A percentile compares a stretch with the other conserved stretches of the same genome.
phyloP scores from a whole-genome alignment of 64 coral and sea anemone species.

The Platygyra sinensis region DNA sequence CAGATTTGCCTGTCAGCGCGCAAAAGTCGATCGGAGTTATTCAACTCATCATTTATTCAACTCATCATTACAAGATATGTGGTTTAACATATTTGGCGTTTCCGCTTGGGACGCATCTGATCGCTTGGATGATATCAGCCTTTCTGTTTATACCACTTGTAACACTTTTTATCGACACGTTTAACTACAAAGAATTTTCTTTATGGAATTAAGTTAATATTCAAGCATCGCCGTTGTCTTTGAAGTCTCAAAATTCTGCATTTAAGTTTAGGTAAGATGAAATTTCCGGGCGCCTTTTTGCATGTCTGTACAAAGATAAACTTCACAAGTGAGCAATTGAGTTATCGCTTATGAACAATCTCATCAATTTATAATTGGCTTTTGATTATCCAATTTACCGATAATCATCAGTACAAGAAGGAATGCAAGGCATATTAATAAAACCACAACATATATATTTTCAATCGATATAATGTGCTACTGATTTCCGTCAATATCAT shows the following conservation, averaged over 20 bases:
- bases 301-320: neutral
- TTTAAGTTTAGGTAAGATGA: neutral
- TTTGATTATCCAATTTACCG: neutral
- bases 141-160: constrained; percentile 15
- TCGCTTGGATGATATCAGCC: neutral
- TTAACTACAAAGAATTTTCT: neutral
- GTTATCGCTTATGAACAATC: neutral
- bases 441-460: no score
- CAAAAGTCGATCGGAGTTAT: neutral
- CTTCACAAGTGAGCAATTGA: neutral
- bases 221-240: neutral
- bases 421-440: neutral
- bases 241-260: neutral
- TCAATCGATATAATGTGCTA: no score
- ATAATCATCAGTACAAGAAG: neutral
- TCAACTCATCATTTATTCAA: no score
- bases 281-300: neutral
- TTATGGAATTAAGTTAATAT: constrained; percentile 34
- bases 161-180: neutral
- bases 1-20: neutral
- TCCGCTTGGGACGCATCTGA: neutral
- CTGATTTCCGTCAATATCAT: no score
- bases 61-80: neutral
- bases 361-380: constrained; percentile 5
- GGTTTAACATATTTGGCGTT: constrained; percentile 16